These are phyloP conservation scores for Kryptopterus vitreolus DNA, from an alignment of 2,797 vertebrate species.

Conservation along the genomic window DNA sequence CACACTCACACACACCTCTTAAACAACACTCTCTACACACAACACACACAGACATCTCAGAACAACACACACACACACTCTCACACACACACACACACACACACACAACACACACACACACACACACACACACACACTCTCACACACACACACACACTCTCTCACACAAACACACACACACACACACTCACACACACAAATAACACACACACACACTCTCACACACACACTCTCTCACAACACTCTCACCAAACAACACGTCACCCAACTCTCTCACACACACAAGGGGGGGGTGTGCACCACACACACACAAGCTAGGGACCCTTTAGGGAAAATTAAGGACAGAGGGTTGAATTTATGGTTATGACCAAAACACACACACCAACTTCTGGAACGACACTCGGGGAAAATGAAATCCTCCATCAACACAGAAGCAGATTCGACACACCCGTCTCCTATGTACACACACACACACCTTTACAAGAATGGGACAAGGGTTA, in stretches of 20 bases:
- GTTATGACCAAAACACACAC: too few species aligned
- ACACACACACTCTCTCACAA: too few species aligned
- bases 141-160: constrained; percentile 1
- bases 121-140: constrained; percentile 4
- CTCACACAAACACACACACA: too few species aligned
- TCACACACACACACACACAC: too few species aligned
- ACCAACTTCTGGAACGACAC: constrained; percentile 3
- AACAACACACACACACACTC: not conserved
- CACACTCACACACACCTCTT: not conserved
- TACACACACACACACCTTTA: too few species aligned
- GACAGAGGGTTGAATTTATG: constrained; percentile 29
- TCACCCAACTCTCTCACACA: too few species aligned
- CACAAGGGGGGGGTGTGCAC: too few species aligned
- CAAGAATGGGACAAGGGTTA: too few species aligned
- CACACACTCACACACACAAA: constrained; percentile 1
- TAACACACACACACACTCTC: not conserved
- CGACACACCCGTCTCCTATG: too few species aligned
- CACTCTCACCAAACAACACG: too few species aligned
- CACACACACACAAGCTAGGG: constrained; percentile 21
- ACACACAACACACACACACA: constrained; percentile 20
- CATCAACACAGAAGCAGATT: constrained; percentile 27
- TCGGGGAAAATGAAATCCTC: constrained; percentile 21
- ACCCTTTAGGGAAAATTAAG: constrained; percentile 24
- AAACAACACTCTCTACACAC: too few species aligned
- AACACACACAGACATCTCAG: constrained; percentile 7